These are phyloP conservation scores for Macrobrachium rosenbergii DNA, from an alignment of 1,140 invertebrate genomes.

Conservation along the genomic window DNA sequence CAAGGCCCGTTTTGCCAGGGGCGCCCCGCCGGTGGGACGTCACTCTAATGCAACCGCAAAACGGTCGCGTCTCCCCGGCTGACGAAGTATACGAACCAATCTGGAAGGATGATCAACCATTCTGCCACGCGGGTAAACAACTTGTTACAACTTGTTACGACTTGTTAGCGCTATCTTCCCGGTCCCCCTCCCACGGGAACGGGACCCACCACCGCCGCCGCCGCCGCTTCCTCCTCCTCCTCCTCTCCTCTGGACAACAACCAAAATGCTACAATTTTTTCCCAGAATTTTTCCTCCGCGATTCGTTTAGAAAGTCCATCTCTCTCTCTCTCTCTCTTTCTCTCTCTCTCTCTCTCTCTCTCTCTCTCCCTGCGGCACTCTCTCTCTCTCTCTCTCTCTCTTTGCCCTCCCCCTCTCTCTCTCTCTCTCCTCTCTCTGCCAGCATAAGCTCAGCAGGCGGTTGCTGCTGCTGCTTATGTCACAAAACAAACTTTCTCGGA, in stretches of 20 bases:
- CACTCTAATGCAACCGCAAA: background rate
- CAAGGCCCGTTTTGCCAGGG: background rate
- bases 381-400: background rate
- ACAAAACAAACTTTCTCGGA: too few relatives aligned
- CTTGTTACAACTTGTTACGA: constrained; percentile 65
- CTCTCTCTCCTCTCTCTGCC: background rate
- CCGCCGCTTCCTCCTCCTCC: too few relatives aligned
- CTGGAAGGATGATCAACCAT: constrained; percentile 56
- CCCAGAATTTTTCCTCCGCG: constrained; percentile 48
- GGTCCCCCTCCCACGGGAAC: constrained; percentile 51
- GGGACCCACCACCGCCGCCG: constrained; percentile 3
- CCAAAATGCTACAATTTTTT: constrained; percentile 64
- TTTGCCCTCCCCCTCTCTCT: too few relatives aligned
- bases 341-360: background rate
- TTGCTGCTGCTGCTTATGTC: too few relatives aligned
- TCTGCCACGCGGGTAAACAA: constrained; percentile 62
- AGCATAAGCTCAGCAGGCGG: background rate
- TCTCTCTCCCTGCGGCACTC: too few relatives aligned
- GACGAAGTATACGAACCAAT: constrained; percentile 54
- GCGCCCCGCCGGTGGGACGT: background rate
- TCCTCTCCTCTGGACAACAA: constrained; percentile 40
- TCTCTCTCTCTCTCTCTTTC: background rate
- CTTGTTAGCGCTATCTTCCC: constrained; percentile 65
- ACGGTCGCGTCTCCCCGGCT: constrained; percentile 10
- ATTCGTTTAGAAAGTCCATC: background rate